These are phyloP conservation scores for Schlechtendalia chinensis DNA, from an alignment of 1,140 invertebrate species.

Conservation along the genomic window DNA sequence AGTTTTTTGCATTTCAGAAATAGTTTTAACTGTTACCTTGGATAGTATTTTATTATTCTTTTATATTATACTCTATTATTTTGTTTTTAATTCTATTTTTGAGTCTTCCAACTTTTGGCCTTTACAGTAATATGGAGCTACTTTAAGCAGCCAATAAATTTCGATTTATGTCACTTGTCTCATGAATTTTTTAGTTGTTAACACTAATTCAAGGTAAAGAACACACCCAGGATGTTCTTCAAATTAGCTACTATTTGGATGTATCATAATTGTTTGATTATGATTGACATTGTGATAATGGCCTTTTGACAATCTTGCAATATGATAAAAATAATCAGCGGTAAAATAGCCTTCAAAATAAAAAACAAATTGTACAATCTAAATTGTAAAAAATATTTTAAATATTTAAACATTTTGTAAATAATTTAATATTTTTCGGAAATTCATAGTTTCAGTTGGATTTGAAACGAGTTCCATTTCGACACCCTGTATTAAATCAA, in stretches of 20 bases:
- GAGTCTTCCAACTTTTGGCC: conserved; percentile 91
- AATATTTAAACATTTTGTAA: no score
- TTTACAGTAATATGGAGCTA: conserved; percentile 98
- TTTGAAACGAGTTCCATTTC: no score
- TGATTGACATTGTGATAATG: conserved; percentile 97
- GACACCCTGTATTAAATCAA: no score
- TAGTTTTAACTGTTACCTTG: conserved; percentile 60
- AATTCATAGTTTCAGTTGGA: conserved; percentile 77
- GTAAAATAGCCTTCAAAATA: no score
- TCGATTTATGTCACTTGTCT: no score
- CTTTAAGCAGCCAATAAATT: no score
- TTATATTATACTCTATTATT: no score
- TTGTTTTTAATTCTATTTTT: no score
- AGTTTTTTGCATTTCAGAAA: conserved; percentile 52
- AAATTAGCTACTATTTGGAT: conserved; percentile 93
- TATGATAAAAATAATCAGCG: no score
- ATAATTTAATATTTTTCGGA: conserved; percentile 79
- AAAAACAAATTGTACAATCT: no score
- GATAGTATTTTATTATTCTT: conserved; percentile 98
- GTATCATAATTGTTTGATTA: conserved; percentile 92
- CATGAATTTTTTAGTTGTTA: conserved; percentile 97
- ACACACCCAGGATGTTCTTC: conserved; percentile 95
- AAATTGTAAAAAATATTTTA: no score
- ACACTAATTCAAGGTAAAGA: conserved; percentile 95
- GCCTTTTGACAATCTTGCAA: no score